phyloP scores from a whole-genome alignment of 2,113 vertebrate genomes.

The Colistium nudipinnis region DNA sequence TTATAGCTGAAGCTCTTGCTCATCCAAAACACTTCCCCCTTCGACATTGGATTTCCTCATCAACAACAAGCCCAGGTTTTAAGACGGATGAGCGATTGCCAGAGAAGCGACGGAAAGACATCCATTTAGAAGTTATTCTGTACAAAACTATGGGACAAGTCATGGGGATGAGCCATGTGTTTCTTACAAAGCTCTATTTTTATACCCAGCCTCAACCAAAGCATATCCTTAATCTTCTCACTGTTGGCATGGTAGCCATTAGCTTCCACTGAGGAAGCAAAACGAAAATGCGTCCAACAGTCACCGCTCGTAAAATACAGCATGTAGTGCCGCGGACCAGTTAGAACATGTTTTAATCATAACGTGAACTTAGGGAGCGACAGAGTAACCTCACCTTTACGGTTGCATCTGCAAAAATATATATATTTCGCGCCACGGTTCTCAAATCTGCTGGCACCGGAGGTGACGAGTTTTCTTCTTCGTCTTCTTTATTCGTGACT shows the following conservation, averaged over 20 bases:
- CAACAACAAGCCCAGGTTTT: neutral
- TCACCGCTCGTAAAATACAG: neutral
- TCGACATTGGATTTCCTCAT: neutral
- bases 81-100: too few relatives aligned
- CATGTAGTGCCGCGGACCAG: too few relatives aligned
- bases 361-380: neutral
- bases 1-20: neutral
- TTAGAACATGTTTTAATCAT: rapidly evolving
- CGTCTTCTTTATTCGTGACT: neutral
- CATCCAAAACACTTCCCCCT: neutral
- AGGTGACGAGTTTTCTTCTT: neutral
- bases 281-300: neutral
- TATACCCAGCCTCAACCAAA: neutral
- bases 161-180: neutral
- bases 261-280: neutral
- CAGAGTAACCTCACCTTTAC: conserved; percentile 5
- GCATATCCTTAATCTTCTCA: neutral
- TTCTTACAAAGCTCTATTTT: neutral
- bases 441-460: neutral
- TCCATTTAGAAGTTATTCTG: too few relatives aligned
- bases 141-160: too few relatives aligned
- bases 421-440: conserved; percentile 22
- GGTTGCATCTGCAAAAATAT: neutral
- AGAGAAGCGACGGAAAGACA: neutral
- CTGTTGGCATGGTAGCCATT: neutral